Evolutionary conservation across 2,888 invertebrate species (phyloP).

Genomic region (Drosophila koepferae): DNA sequence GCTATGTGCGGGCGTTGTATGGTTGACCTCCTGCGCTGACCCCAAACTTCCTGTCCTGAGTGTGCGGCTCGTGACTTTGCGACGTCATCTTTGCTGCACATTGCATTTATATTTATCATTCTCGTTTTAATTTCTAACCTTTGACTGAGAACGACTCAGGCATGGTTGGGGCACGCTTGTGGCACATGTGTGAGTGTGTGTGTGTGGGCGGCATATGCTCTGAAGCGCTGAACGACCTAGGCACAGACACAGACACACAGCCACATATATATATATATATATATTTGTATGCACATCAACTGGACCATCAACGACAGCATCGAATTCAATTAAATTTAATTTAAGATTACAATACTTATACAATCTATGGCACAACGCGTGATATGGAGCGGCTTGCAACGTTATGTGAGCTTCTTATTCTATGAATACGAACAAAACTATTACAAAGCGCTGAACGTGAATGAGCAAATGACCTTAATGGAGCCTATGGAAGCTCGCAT

Average conservation of each 20-base stretch:
- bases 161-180: conserved; percentile 25
- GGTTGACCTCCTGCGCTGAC: conserved; percentile 66
- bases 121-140: conserved; percentile 76
- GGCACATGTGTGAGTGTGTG: background rate
- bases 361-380: conserved; percentile 49
- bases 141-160: conserved; percentile 58
- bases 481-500: conserved; percentile 41
- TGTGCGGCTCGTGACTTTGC: conserved; percentile 30
- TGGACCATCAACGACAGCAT: conserved; percentile 55
- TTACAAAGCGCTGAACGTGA: conserved; percentile 65
- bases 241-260: conserved; percentile 30
- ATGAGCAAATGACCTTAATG: conserved; percentile 83
- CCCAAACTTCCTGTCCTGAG: conserved; percentile 69
- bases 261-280: background rate
- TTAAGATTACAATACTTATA: conserved; percentile 78
- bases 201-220: conserved; percentile 42
- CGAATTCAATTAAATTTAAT: conserved; percentile 84
- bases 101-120: conserved; percentile 55
- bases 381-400: conserved; percentile 24
- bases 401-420: conserved; percentile 31
- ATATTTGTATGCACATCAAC: conserved; percentile 29
- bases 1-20: conserved; percentile 27
- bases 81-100: conserved; percentile 36
- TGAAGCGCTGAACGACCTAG: conserved; percentile 55
- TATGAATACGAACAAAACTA: conserved; percentile 19